Base-by-base conservation (phyloP, 2,113 vertebrate species). In the Colaptes auratus region DNA sequence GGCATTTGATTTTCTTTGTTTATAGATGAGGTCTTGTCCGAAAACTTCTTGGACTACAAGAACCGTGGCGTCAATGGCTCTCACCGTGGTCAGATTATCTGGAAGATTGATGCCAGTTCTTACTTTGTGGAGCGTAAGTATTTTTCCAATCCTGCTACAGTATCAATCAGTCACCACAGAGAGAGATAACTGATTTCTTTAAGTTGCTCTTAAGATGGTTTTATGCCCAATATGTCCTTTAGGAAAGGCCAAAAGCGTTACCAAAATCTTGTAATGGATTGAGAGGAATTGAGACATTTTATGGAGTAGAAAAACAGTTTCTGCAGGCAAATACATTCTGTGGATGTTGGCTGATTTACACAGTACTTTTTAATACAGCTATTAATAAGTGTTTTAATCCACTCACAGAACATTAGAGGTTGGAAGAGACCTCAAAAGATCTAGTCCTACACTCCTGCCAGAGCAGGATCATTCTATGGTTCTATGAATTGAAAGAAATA, bases 1-100 rank as follows among this genome's bases (percentile, higher is more conserved):
- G 48, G 31, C 4, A 1, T 12, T 46, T 94, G 71, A 90, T 93
- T 72, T 80, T 55, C 88, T 60, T 92, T 60, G 53, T 94, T 93
- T 77, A 12, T 82, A 99, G 99, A 99, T 96, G 99, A 99, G 93
- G 97, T 98, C 56, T 96, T 99, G 77, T 99, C 99, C 0, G 99
- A 99, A 97, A 99, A 99, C 94, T 99, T 99, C 90, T 88, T 99
- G 98, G 99, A 99, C 97, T 99, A 99, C 93, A 99, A 99, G 94
- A 99, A 99, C 92, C 98, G 99, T 86, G 99, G 99, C 0, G 98
- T 99, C 93, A 99, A 98, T 77, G 99, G 99, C 50, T 99, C 99
- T 93, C 99, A 99, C 80, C 98, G 98, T 92, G 99, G 99, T 60
- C 99, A 99, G 96, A 99, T 99, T 73, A 96, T 99, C 74, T 99